Evolutionary conservation across 2,797 vertebrate species (phyloP).

Genomic region (Gambusia yucatana): DNA sequence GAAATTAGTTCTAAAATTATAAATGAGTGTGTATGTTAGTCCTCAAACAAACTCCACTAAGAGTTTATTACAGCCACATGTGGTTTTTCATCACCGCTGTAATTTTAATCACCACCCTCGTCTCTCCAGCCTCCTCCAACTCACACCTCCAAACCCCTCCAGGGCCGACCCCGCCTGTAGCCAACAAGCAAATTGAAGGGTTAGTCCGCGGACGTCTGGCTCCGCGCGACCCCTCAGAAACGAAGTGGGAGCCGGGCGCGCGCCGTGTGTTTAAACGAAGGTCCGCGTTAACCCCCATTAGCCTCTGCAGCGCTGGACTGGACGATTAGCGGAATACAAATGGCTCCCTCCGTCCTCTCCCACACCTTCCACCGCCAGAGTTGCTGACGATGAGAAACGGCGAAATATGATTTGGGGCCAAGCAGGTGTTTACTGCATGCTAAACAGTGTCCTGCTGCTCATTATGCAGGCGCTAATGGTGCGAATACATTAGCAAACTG

Average conservation of each 20-base stretch:
- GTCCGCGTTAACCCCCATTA: constrained; percentile 78
- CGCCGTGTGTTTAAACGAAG: constrained; percentile 56
- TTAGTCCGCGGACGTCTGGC: constrained; percentile 29
- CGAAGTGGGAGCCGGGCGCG: constrained; percentile 27
- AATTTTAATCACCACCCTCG: constrained; percentile 14
- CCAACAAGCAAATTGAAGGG: constrained; percentile 43
- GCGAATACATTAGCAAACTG: constrained; percentile 53
- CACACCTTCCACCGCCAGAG: constrained; percentile 29
- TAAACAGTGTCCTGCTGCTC: constrained; percentile 66
- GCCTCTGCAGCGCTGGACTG: constrained; percentile 59
- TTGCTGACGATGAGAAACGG: constrained; percentile 56
- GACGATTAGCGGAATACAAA: constrained; percentile 75
- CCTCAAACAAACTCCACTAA: neutral
- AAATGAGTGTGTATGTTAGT: neutral
- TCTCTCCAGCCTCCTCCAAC: neutral
- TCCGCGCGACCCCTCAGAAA: constrained; percentile 46
- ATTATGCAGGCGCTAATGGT: constrained; percentile 60
- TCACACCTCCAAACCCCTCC: constrained; percentile 31
- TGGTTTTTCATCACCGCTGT: constrained; percentile 4
- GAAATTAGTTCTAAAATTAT: neutral
- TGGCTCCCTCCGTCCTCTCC: constrained; percentile 44
- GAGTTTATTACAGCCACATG: neutral
- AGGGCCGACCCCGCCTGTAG: constrained; percentile 22
- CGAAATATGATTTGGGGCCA: constrained; percentile 59
- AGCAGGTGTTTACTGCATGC: constrained; percentile 71